Evolutionary conservation across 2,888 invertebrate genomes (phyloP).

Genomic region (Aleiodes alternator): DNA sequence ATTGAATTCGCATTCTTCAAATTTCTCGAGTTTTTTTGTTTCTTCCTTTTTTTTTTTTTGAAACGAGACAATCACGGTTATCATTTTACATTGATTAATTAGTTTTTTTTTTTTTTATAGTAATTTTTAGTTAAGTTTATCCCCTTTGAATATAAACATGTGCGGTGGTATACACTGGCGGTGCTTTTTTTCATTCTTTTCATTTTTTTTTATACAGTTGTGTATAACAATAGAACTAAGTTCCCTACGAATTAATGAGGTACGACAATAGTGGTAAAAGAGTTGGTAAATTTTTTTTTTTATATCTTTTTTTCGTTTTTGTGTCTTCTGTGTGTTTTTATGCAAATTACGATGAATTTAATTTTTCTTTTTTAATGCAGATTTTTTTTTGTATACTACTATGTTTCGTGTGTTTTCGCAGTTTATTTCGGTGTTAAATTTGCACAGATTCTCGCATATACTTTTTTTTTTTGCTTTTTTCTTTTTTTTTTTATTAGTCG

Average conservation of each 20-base stretch:
- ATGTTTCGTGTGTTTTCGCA: slow-evolving; percentile 24
- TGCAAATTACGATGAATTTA: slow-evolving; percentile 4
- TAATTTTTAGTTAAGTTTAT: slow-evolving; percentile 39
- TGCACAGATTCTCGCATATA: slow-evolving; percentile 17
- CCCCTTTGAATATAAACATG: slow-evolving; percentile 35
- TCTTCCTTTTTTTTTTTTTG: too few species aligned
- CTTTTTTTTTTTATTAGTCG: slow-evolving; percentile 47
- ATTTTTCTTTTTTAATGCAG: slow-evolving; percentile 40
- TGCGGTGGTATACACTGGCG: slow-evolving; percentile 44
- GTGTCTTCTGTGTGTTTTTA: slow-evolving; percentile 26
- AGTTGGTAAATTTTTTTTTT: slow-evolving; percentile 29
- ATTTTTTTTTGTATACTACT: slow-evolving; percentile 1
- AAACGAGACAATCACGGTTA: not conserved
- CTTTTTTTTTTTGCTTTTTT: slow-evolving; percentile 45
- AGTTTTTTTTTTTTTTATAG: not conserved
- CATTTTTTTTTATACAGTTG: slow-evolving; percentile 30
- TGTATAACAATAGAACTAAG: slow-evolving; percentile 47
- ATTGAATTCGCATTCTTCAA: too few species aligned
- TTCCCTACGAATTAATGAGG: slow-evolving; percentile 42
- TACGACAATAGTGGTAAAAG: slow-evolving; percentile 44
- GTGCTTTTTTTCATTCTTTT: slow-evolving; percentile 37
- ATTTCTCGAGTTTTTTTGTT: too few species aligned
- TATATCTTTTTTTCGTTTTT: not conserved
- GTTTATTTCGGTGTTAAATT: not conserved
- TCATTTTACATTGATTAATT: slow-evolving; percentile 22